Percentiles rank a stretch among this genome's conserved stretches.
These are phyloP conservation scores for Champsocephalus esox DNA, from an alignment of 2,797 vertebrate species.

Conservation along the genomic window DNA sequence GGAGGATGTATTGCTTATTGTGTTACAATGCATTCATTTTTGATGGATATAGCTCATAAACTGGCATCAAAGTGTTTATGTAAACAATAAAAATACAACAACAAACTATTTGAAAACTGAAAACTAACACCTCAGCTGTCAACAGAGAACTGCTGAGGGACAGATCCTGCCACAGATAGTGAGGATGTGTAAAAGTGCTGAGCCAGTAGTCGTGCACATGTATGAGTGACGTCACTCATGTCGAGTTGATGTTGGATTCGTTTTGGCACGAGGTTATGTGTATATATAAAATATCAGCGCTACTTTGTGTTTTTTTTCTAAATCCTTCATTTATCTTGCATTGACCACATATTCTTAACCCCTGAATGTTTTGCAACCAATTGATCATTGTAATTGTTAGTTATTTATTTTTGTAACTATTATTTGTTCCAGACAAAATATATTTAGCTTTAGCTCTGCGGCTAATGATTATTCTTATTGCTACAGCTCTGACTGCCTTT, in stretches of 20 bases:
- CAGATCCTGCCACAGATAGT: slow-evolving; percentile 41
- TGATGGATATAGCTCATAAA: neutral
- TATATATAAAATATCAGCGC: neutral
- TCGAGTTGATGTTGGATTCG: slow-evolving; percentile 10
- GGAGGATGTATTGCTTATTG: neutral
- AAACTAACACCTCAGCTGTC: slow-evolving; percentile 33
- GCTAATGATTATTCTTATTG: too few species aligned
- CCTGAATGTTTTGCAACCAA: too few species aligned
- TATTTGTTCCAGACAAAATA: too few species aligned
- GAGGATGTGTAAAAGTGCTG: slow-evolving; percentile 45
- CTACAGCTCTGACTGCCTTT: too few species aligned
- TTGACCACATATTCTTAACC: too few species aligned
- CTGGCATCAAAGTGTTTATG: neutral
- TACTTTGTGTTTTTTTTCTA: neutral
- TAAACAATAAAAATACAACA: neutral
- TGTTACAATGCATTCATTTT: neutral
- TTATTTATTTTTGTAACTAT: too few species aligned
- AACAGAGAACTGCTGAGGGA: slow-evolving; percentile 43
- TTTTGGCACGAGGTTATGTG: neutral
- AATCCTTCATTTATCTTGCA: too few species aligned
- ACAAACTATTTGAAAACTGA: slow-evolving; percentile 11
- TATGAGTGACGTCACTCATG: slow-evolving; percentile 9
- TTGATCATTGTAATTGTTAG: too few species aligned
- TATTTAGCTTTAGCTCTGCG: too few species aligned
- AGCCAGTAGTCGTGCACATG: slow-evolving; percentile 16